phyloP scores from a whole-genome alignment of 1,140 invertebrate species.

The Drosophila dunni region DNA sequence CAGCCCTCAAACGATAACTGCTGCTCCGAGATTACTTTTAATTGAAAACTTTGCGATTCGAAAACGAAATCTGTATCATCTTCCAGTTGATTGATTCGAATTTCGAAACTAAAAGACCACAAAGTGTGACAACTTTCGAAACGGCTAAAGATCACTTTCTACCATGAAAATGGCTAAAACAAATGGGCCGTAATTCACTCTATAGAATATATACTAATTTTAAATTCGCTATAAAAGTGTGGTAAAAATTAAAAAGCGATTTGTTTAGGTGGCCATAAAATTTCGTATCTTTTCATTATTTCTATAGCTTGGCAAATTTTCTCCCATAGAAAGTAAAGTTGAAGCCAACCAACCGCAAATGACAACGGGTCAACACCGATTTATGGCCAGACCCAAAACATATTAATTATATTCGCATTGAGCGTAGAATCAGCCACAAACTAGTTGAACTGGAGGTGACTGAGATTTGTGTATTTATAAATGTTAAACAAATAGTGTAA shows the following conservation, averaged over 20 bases:
- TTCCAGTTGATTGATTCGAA: background rate
- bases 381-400: constrained; percentile 39
- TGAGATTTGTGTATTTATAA: background rate
- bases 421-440: constrained; percentile 28
- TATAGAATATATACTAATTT: constrained; percentile 27
- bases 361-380: constrained; percentile 37
- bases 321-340: constrained; percentile 46
- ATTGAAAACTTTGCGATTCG: background rate
- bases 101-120: background rate
- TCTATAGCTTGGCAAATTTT: constrained; percentile 23
- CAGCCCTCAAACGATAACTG: constrained; percentile 1
- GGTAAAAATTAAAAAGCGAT: constrained; percentile 31
- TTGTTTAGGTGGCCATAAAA: constrained; percentile 23
- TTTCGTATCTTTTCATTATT: background rate
- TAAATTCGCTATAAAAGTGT: constrained; percentile 16
- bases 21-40: background rate
- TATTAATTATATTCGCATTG: constrained; percentile 47
- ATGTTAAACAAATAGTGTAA: constrained; percentile 39
- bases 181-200: background rate
- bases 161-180: background rate
- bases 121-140: constrained; percentile 25
- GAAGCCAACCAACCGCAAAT: constrained; percentile 24
- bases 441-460: constrained; percentile 38
- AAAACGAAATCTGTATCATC: constrained; percentile 12
- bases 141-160: constrained; percentile 26